phyloP scores from a whole-genome alignment of 2,888 invertebrate genomes.

The Urechis unicinctus region DNA sequence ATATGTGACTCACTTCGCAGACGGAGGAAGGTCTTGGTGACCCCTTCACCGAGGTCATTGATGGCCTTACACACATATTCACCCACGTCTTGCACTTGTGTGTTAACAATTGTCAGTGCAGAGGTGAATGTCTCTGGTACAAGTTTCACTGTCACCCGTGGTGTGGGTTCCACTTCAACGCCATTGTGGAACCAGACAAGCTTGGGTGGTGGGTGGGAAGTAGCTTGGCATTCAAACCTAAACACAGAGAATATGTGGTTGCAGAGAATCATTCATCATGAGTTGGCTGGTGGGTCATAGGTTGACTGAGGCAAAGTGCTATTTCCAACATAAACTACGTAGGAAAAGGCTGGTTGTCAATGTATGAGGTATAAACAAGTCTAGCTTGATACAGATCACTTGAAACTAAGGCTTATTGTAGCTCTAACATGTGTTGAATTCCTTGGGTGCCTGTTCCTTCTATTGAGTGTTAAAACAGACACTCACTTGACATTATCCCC shows the following conservation, averaged over 20 bases:
- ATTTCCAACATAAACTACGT: too few relatives aligned
- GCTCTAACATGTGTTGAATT: too few relatives aligned
- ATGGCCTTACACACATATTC: slow-evolving; percentile 57
- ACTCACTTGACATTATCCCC: slow-evolving; percentile 44
- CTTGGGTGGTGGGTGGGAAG: slow-evolving; percentile 41
- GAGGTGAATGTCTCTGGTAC: slow-evolving; percentile 30
- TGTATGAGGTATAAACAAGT: too few relatives aligned
- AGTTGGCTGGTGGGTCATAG: too few relatives aligned
- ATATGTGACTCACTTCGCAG: slow-evolving; percentile 33
- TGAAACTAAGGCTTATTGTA: too few relatives aligned
- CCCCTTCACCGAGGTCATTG: slow-evolving; percentile 75
- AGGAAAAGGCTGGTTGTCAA: too few relatives aligned
- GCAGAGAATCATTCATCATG: too few relatives aligned
- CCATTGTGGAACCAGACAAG: slow-evolving; percentile 57
- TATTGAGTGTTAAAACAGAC: too few relatives aligned
- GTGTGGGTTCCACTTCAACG: slow-evolving; percentile 58
- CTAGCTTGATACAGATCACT: too few relatives aligned
- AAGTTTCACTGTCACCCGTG: slow-evolving; percentile 30
- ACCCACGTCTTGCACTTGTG: slow-evolving; percentile 65
- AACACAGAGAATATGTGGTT: neutral
- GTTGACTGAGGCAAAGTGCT: too few relatives aligned
- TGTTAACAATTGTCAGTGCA: slow-evolving; percentile 34
- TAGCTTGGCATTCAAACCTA: slow-evolving; percentile 37
- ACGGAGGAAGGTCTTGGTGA: slow-evolving; percentile 40
- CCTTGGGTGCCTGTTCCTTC: too few relatives aligned